Evolutionary conservation across 1,140 invertebrate genomes (phyloP), one percentile per base, ranked within the genome.

Genomic region (Trichomalopsis sarcophagae): DNA sequence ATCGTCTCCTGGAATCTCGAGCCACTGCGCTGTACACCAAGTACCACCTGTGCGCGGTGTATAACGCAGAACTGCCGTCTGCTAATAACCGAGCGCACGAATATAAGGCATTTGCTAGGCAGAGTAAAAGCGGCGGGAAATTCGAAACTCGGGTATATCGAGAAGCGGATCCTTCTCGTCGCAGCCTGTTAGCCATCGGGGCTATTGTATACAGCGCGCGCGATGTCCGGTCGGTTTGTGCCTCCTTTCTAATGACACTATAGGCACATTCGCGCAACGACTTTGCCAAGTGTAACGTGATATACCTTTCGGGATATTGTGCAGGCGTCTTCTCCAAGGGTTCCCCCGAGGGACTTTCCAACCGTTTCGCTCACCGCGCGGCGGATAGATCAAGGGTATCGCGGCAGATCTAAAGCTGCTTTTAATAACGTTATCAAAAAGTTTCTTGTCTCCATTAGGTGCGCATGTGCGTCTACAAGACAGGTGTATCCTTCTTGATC

Each of bases 101-200:
- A 14, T 21, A 62, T n/a, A n/a, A 17, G 21, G 21, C 6, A 9
- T 10, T 27, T 44, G 40, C 10, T 1, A 5, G 5, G 21, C 2
- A 3, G 68, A n/a, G 23, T 30, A 71, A 27, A 71, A 71, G 68
- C 68, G 40, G 68, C 68, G 40, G 68, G 44, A 71, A 81, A 81
- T 40, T 81, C 44, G 79, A 73, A 73, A 81, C n/a, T 47, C 68
- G 7, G 30, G 68, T n/a, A 79, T 66, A 81, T 71, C 44, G 68
- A 73, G 68, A 10, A 33, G 21, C 55, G 17, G 50, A 55, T 55
- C 50, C 50, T 50, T 9, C 47, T 55, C 79, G n/a, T 47, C 62
- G n/a, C 36, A 44, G 68, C 14, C 78, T 81, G 40, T 81, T 73
- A 73, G 66, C 79, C 79, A 30, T 81, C 4, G 14, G 33, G 76